Percentiles rank a stretch among this genome's conserved stretches.
These are phyloP conservation scores for Amblyopsis hoosieri DNA, from an alignment of 2,797 vertebrate species.

Conservation along the genomic window DNA sequence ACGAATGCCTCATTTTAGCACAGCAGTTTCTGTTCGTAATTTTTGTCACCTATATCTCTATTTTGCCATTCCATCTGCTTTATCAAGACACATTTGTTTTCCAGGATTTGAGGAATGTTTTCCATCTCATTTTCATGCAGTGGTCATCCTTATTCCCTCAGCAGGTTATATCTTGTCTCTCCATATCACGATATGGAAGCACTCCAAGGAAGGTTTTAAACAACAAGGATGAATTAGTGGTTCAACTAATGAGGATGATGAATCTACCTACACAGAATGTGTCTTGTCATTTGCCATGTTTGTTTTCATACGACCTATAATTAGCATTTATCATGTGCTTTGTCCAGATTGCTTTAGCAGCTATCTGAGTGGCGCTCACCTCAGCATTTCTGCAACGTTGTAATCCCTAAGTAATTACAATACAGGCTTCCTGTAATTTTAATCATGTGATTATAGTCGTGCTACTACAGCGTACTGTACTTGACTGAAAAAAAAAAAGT, in stretches of 20 bases:
- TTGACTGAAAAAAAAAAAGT: neutral
- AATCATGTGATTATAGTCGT: neutral
- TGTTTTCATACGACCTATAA: conserved; percentile 20
- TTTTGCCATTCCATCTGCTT: conserved; percentile 17
- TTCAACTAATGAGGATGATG: conserved; percentile 9
- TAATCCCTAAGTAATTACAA: neutral
- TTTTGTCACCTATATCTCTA: conserved; percentile 11
- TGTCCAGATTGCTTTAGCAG: conserved; percentile 18
- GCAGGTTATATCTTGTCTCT: conserved; percentile 10
- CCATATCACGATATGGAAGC: conserved; percentile 36
- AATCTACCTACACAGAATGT: conserved; percentile 10
- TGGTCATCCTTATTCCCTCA: conserved; percentile 12
- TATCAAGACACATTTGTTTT: no score
- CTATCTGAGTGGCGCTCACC: neutral
- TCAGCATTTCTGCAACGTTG: neutral
- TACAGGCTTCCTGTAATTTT: neutral
- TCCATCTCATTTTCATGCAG: neutral
- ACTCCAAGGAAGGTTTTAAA: conserved; percentile 30
- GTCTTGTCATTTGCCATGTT: conserved; percentile 6
- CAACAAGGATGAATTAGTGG: conserved; percentile 20
- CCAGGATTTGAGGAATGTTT: neutral
- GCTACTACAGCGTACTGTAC: neutral
- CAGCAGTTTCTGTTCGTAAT: conserved; percentile 12
- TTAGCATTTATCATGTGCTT: conserved; percentile 1
- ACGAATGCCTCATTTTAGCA: conserved; percentile 16